Evolutionary conservation across 2,797 vertebrate species (phyloP), one percentile per base, ranked within the genome.

Genomic region (Sebastes steindachneri): DNA sequence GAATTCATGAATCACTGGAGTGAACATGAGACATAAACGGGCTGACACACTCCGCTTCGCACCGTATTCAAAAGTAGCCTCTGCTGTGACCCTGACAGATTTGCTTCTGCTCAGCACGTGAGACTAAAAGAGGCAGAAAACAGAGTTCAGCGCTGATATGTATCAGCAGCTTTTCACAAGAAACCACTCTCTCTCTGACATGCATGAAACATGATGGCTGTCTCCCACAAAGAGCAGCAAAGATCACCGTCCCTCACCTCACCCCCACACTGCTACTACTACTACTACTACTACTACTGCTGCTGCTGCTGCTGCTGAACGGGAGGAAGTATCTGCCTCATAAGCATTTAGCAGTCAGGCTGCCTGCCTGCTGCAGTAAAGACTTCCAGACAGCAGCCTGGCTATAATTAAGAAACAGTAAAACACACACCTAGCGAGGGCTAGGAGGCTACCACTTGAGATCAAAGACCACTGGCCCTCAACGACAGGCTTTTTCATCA

Each of bases 401-500:
- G 87, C 93, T 95, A 76, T 95, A 95, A 96, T 95, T 95, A 95
- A 88, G 91, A 91, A 48, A 69, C 93, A 92, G 92, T 93, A 93
- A 95, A 95, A 93, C 83, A 91, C 88, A 93, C 92, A 95, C 92
- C 93, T 93, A 93, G 89, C 9, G 28, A 79, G 84, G 79, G 86
- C 84, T 67, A 48, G 58, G n/a, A 53, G 83, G 83, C 86, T 88
- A 81, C 86, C 79, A 88, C 91, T 93, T 86, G 75, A 95, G 93
- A 94, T 96, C 93, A 96, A 95, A 96, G 95, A 75, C 29, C 14
- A 9, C 68, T 41, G 82, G 45, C 73, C 83, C 77, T 84, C 66
- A 55, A 82, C 70, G 41, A 88, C 82, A 78, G 75, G 86, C 87
- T 79, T 86, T 93, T 92, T 88, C 75, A 91, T 85, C 77, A 83